Evolutionary conservation across 2,888 invertebrate genomes (phyloP), one percentile per base, ranked within the genome.

Genomic region (Beris chalybata): DNA sequence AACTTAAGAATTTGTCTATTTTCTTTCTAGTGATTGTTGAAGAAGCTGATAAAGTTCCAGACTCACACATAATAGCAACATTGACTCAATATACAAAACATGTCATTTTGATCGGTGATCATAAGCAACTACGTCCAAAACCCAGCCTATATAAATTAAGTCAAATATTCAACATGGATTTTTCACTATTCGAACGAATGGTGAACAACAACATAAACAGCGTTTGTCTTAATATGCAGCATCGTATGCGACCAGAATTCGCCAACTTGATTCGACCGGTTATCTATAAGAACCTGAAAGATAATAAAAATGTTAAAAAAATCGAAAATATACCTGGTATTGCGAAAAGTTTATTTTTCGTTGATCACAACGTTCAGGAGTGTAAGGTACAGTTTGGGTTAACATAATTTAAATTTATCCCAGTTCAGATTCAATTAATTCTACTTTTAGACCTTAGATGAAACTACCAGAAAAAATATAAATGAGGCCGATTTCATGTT

Each of bases 41-140:
- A 78, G 95, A 95, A 81, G 94, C 94, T 0, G 94, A 93, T 0
- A 93, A 95, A 81, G 90, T 94, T 0, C 78, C 93, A 44, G 95
- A 95, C 76, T 85, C 90, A 0, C 95, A 95, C 75, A 86, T 93
- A n/a, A 81, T 93, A 0, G 88, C 91, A 0, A 87, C 92, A 0
- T 80, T 95, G 15, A 90, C 90, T 0, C 78, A 83, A 31, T 78
- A 85, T 56, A 90, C 92, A 70, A 82, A 94, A 76, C 95, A 95
- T 77, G 83, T 93, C 1, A 90, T 95, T 74, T 83, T 95, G 13
- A 92, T 95, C 69, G 94, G 93, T 83, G 93, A 94, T 77, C 93
- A 94, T 22, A 86, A 90, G 75, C 95, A 95, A 75, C 82, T 95
- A 0, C 83, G 88, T 38, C 94, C 93, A 0, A 85, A 84, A 30